Percentiles rank a stretch among this genome's conserved stretches.
phyloP scores from a whole-genome alignment of 2,888 invertebrate genomes.

The Troides aeacus region DNA sequence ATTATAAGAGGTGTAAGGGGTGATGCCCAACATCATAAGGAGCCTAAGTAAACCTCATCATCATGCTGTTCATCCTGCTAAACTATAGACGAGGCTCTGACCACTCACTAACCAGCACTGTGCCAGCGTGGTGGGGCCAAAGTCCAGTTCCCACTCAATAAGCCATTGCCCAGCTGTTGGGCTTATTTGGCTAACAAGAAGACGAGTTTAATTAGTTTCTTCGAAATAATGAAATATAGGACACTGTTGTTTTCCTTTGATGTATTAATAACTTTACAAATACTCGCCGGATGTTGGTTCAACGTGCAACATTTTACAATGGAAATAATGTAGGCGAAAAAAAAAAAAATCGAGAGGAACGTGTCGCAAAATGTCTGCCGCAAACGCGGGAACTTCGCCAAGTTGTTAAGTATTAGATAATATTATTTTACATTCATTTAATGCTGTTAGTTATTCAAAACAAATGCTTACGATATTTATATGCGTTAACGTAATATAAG shows the following conservation, averaged over 20 bases:
- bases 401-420: neutral
- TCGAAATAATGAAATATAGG: neutral
- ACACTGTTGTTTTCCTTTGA: neutral
- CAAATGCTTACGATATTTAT: too few species aligned
- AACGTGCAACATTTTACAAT: neutral
- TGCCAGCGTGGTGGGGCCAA: too few species aligned
- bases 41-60: too few species aligned
- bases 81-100: too few species aligned
- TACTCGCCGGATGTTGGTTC: neutral
- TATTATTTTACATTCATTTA: neutral
- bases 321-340: neutral
- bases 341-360: neutral
- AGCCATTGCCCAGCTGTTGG: too few species aligned
- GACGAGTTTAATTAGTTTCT: neutral
- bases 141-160: too few species aligned
- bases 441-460: neutral
- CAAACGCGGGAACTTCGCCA: neutral
- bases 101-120: too few species aligned
- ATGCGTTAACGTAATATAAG: too few species aligned
- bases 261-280: neutral
- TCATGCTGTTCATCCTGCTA: too few species aligned
- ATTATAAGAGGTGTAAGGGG: too few species aligned
- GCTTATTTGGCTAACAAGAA: too few species aligned
- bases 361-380: neutral
- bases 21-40: too few species aligned